Conservation (phyloP, 1,140 invertebrate species). For the Latrodectus geometricus region DNA sequence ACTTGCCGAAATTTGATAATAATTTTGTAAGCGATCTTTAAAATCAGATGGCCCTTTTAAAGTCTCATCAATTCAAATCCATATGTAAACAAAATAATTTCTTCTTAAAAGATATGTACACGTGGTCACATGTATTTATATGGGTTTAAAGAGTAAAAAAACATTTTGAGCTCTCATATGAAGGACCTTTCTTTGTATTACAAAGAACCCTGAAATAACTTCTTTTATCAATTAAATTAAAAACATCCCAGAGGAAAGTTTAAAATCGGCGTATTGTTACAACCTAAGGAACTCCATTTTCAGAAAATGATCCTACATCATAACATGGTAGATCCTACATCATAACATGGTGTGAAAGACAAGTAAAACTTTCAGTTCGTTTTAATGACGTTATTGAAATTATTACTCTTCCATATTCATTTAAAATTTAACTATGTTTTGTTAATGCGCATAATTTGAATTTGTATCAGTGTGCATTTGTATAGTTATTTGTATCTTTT, state of each 20-base stretch:
- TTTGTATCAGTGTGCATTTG: no score
- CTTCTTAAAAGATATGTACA: not conserved
- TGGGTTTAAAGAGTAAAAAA: not conserved
- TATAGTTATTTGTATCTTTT: no score
- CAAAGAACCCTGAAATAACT: not conserved
- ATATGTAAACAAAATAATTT: constrained; percentile 6
- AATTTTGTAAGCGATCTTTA: not conserved
- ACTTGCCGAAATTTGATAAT: not conserved
- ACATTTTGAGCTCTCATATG: not conserved
- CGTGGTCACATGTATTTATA: not conserved
- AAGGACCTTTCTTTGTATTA: not conserved
- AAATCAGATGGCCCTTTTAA: not conserved
- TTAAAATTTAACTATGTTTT: no score
- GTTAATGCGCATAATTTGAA: no score
- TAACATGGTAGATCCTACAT: no score
- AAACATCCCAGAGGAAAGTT: not conserved
- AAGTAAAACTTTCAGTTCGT: no score
- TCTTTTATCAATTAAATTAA: not conserved
- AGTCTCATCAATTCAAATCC: no score
- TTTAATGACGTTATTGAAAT: no score
- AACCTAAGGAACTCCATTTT: not conserved
- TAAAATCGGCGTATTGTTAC: not conserved
- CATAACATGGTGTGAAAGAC: no score
- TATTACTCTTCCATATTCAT: no score
- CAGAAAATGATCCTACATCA: not conserved